Base-by-base conservation (phyloP, 2,113 vertebrate species). In the Apistogramma diplotaenia region DNA sequence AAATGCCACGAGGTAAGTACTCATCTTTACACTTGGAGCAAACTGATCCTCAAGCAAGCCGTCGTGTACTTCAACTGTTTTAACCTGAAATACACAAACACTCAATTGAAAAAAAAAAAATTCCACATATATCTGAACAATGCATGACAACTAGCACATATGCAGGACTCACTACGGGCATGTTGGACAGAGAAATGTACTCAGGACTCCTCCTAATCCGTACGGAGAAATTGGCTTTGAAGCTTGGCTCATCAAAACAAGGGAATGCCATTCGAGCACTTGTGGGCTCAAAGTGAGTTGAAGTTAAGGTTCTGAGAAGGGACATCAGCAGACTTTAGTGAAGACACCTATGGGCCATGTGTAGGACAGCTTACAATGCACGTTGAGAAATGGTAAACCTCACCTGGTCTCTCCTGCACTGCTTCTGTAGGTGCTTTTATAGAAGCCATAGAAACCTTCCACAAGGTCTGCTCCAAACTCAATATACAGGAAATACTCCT, bases 281-380 rank as follows among this genome's bases (percentile, higher is more conserved):
- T 0, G 95, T 96, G 27, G 95, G 95, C 85, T 96, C 95, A 92
- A 96, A 96, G 72, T 96, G 94, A 67, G 95, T 95, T 8, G 95
- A 95, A 31, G 94, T 94, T 67, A 96, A 90, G 2, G 79, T 86
- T 88, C 95, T 96, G 80, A 25, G 67, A 61, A 81, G 16, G 76
- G 13, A 77, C 11, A 55, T 15, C 6, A n/a, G 37, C 11, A n/a
- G 5, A 33, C 31, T 13, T 31, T 19, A 23, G 5, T 4, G 57
- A 46, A n/a, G n/a, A 55, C 13, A 25, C 11, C 13, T 6, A 29
- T 65, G 18, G 21, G 37, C 13, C 13, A 40, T 53, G 18, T 56
- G 33, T 6, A 29, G 18, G 13, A 77, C 60, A 15, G 29, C n/a
- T 70, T 46, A 46, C 6, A 8, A 25, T 33, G 4, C 15, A n/a